Evolutionary conservation across 2,888 invertebrate species (phyloP).

Genomic region (Girardia tigrina): DNA sequence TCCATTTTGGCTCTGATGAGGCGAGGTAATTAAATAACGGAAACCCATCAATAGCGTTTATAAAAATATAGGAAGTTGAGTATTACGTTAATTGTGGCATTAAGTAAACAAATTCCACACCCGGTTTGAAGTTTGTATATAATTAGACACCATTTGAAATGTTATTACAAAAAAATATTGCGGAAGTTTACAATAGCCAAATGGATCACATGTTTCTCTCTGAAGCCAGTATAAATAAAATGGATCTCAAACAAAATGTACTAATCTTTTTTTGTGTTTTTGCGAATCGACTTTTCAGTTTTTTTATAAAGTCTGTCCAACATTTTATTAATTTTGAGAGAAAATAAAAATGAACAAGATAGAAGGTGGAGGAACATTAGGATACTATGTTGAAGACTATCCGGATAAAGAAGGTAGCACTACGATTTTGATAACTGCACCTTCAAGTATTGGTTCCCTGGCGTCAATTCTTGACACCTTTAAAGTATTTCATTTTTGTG

Average conservation of each 20-base stretch:
- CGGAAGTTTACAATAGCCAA: not conserved
- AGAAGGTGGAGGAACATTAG: slow-evolving; percentile 17
- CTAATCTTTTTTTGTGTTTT: too few relatives aligned
- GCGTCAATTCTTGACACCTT: slow-evolving; percentile 76
- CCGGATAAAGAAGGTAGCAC: slow-evolving; percentile 32
- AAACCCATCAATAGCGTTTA: too few relatives aligned
- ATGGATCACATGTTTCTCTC: not conserved
- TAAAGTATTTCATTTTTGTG: slow-evolving; percentile 54
- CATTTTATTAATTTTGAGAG: too few relatives aligned
- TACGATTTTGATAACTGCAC: slow-evolving; percentile 65
- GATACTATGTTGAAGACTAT: slow-evolving; percentile 33
- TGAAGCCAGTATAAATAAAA: not conserved
- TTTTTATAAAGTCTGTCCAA: too few relatives aligned
- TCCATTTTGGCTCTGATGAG: too few relatives aligned
- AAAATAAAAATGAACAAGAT: not conserved
- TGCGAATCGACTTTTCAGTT: too few relatives aligned
- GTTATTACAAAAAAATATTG: not conserved
- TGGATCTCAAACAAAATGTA: too few relatives aligned
- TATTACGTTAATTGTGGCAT: not conserved
- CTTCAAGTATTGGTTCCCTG: slow-evolving; percentile 70
- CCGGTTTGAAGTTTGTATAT: too few relatives aligned
- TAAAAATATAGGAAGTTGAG: slow-evolving; percentile 7
- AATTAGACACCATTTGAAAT: not conserved
- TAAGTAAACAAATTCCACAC: not conserved
- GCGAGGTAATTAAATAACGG: too few relatives aligned